phyloP scores from a whole-genome alignment of 2,113 vertebrate genomes.

The Eptatretus burgeri region DNA sequence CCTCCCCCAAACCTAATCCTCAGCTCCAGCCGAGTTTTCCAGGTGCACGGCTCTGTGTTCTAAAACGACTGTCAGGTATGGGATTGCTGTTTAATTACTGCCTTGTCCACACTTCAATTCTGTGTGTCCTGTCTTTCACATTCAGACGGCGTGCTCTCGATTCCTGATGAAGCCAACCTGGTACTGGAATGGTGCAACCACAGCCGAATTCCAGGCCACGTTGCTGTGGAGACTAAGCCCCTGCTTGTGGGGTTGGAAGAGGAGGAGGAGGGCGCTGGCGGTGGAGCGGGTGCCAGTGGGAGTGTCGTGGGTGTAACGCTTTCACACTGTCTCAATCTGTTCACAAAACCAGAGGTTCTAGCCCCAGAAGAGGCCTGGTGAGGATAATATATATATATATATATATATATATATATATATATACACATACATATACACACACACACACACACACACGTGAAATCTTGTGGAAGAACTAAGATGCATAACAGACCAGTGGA shows the following conservation, averaged over 20 bases:
- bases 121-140: neutral
- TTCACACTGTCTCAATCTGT: slow-evolving; percentile 89
- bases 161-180: slow-evolving; percentile 40
- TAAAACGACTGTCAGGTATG: too few relatives aligned
- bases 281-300: slow-evolving; percentile 52
- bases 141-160: slow-evolving; percentile 34
- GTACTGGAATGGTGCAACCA: slow-evolving; percentile 93
- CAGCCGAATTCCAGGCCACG: slow-evolving; percentile 62
- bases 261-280: slow-evolving; percentile 66
- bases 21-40: too few relatives aligned
- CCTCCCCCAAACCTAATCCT: too few relatives aligned
- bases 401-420: too few relatives aligned
- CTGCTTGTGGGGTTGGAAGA: too few relatives aligned
- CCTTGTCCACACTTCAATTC: too few relatives aligned
- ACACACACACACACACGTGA: neutral
- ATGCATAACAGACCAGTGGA: too few relatives aligned
- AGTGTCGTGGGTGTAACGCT: slow-evolving; percentile 67
- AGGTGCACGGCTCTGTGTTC: too few relatives aligned
- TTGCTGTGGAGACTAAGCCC: slow-evolving; percentile 55
- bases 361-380: slow-evolving; percentile 91
- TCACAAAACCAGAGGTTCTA: slow-evolving; percentile 80
- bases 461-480: neutral
- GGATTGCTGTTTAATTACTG: too few relatives aligned
- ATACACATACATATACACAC: neutral
- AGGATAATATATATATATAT: too few relatives aligned